Base-by-base conservation (phyloP, 2,113 vertebrate genomes). In the Loxodonta africana region DNA sequence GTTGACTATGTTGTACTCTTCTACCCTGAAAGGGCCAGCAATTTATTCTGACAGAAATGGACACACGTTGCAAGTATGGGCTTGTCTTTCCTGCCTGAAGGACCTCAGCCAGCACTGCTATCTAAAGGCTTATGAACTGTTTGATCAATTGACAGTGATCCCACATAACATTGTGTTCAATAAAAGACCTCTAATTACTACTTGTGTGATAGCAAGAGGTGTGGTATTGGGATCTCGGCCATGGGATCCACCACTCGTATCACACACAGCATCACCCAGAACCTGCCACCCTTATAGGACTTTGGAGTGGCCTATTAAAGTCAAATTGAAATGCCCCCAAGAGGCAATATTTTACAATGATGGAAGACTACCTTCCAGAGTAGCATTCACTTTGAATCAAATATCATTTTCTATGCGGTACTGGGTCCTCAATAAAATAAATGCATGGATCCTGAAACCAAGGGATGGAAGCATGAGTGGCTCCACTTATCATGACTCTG, bases 301-400 rank as follows among this genome's bases (percentile, higher is more conserved):
- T 46, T 15, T 65, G 44, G 11, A n/a, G 41, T 83, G 20, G 30
- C 41, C 53, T 41, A 30, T 28, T 69, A 48, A 92, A 77, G 37
- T 30, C 21, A 67, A 74, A 17, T 0, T 60, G 11, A 77, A 77
- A 30, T 60, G 46, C 37, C 48, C 25, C 41, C 81, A 15, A 85
- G 7, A 80, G n/a, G 74, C 63, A 73, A 23, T 17, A 46, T 26
- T 63, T 85, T n/a, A 80, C 17, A 73, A 51, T n/a, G n/a, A 73
- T 18, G 12, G 63, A 28, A 37, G 44, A n/a, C 12, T 80, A 30
- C 57, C n/a, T 86, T 90, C 30, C 12, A 85, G 15, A 63, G 44
- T n/a, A 57, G 37, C 37, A 44, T 86, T 90, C 46, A 63, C 83
- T 81, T 84, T 84, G 65, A 95, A 62, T 69, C 51, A 65, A 83